Conservation (phyloP, 2,113 vertebrate genomes). For the Bungarus multicinctus region DNA sequence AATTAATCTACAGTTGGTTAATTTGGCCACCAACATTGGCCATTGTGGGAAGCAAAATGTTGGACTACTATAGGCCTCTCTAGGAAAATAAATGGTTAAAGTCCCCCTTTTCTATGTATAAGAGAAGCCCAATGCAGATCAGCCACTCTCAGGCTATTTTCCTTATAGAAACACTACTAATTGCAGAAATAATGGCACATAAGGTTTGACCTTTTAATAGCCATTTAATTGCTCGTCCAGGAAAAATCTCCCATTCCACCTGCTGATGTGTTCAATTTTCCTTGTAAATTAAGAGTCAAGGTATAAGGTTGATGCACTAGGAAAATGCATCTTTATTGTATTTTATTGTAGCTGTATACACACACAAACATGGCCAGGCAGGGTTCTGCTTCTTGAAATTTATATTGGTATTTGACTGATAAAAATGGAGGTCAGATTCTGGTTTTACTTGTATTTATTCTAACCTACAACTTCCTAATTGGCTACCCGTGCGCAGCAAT, state of each 20-base stretch:
- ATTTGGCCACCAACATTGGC: background rate
- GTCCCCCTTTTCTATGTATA: background rate
- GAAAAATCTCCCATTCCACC: background rate
- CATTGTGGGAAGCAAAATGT: background rate
- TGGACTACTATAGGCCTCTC: background rate
- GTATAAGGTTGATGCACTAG: background rate
- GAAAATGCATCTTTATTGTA: background rate
- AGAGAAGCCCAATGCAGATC: background rate
- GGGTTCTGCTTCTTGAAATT: background rate
- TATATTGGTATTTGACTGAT: background rate
- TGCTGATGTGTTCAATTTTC: background rate
- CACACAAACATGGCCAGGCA: background rate
- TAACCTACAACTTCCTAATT: conserved; percentile 4
- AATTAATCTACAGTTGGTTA: background rate
- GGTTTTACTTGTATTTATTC: background rate
- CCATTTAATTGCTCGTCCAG: background rate
- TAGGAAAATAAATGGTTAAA: background rate
- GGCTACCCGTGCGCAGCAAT: background rate
- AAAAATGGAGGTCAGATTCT: background rate
- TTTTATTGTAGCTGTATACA: background rate
- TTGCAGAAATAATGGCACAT: background rate
- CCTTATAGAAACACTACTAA: background rate
- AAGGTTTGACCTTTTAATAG: background rate
- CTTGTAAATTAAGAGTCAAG: background rate
- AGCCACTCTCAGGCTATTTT: background rate